phyloP scores from a whole-genome alignment of 92 coral and sea anemone genomes.

The Ricordea florida region DNA sequence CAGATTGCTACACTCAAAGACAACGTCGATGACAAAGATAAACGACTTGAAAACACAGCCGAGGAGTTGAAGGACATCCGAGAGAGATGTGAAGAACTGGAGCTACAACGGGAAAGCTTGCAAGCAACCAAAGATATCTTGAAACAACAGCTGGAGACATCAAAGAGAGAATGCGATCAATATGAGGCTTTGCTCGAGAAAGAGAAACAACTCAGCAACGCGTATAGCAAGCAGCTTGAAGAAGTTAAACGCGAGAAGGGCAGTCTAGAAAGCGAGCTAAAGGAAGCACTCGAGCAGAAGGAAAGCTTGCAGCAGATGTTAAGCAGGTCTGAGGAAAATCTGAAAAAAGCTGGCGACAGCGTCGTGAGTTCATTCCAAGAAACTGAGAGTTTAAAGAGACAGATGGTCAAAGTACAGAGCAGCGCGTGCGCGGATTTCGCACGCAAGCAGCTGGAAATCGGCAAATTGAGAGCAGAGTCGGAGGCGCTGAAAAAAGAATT shows the following conservation, averaged over 20 bases:
- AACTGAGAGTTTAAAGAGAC: slow-evolving; percentile 69
- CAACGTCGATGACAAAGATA: slow-evolving; percentile 25
- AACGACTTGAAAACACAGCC: slow-evolving; percentile 17
- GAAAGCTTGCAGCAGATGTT: slow-evolving; percentile 48
- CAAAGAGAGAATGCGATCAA: slow-evolving; percentile 48
- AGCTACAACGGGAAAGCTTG: slow-evolving; percentile 65
- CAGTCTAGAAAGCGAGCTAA: slow-evolving; percentile 50
- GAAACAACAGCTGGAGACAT: slow-evolving; percentile 55
- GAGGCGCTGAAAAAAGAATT: slow-evolving; percentile 68
- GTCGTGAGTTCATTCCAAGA: slow-evolving; percentile 75
- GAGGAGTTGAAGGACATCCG: slow-evolving; percentile 20
- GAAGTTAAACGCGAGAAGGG: slow-evolving; percentile 52
- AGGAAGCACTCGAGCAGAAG: slow-evolving; percentile 54
- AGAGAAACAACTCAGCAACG: slow-evolving; percentile 31
- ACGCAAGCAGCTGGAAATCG: slow-evolving; percentile 65
- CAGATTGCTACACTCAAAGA: slow-evolving; percentile 31
- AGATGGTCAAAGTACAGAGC: slow-evolving; percentile 73
- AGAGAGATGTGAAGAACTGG: slow-evolving; percentile 71
- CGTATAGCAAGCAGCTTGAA: slow-evolving; percentile 36
- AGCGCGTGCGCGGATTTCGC: slow-evolving; percentile 81
- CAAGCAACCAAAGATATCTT: slow-evolving; percentile 77
- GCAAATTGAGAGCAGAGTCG: slow-evolving; percentile 65
- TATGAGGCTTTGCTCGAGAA: slow-evolving; percentile 46
- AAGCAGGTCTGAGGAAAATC: slow-evolving; percentile 38
- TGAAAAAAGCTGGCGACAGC: slow-evolving; percentile 59